Evolutionary conservation across 2,797 vertebrate genomes (phyloP).

Genomic region (Sciaenops ocellatus): DNA sequence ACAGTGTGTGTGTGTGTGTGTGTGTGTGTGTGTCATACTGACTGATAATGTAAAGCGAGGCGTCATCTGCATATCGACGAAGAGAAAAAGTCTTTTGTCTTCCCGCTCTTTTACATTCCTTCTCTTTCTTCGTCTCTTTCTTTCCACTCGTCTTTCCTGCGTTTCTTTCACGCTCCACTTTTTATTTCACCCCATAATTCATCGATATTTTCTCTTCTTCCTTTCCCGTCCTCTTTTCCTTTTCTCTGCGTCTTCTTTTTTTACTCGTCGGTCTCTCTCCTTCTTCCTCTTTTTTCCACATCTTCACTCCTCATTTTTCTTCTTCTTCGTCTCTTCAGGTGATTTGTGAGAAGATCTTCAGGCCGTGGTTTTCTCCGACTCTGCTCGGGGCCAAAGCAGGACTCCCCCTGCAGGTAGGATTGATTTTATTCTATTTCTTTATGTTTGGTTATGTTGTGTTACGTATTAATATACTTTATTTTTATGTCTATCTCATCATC

Average conservation of each 20-base stretch:
- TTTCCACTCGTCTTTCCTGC: not conserved
- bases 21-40: constrained; percentile 2
- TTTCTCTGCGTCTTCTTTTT: not conserved
- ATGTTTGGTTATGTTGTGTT: no score
- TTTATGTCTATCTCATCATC: no score
- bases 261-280: not conserved
- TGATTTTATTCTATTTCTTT: not conserved
- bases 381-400: constrained; percentile 80
- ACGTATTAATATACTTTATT: not conserved
- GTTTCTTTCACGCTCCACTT: not conserved
- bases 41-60: constrained; percentile 22
- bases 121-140: not conserved
- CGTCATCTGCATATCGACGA: constrained; percentile 37
- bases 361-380: constrained; percentile 90
- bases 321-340: constrained; percentile 83
- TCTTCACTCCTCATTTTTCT: not conserved
- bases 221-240: not conserved
- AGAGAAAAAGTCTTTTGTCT: not conserved
- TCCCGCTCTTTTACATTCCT: not conserved
- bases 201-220: not conserved
- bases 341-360: constrained; percentile 98
- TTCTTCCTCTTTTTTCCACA: not conserved
- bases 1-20: constrained; percentile 12
- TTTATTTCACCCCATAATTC: no score
- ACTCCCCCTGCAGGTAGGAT: constrained; percentile 82